phyloP scores from a whole-genome alignment of 2,888 invertebrate genomes.

The Eulithis prunata region DNA sequence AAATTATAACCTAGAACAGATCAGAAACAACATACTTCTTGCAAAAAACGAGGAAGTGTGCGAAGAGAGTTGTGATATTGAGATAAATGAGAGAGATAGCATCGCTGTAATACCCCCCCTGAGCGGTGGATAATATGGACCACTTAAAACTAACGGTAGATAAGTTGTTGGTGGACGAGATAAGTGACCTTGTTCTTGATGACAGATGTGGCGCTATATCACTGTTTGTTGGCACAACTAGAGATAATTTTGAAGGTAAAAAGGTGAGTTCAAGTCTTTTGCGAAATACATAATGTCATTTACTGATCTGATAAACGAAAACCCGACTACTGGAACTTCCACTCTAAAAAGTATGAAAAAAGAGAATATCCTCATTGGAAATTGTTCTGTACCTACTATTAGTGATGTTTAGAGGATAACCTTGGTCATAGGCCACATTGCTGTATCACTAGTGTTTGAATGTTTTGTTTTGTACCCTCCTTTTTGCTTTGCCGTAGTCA shows the following conservation, averaged over 20 bases:
- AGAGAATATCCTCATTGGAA: too few relatives aligned
- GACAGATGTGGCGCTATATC: conserved; percentile 94
- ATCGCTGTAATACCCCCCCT: conserved; percentile 97
- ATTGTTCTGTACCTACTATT: too few relatives aligned
- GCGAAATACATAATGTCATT: too few relatives aligned
- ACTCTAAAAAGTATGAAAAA: too few relatives aligned
- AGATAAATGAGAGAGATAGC: conserved; percentile 88
- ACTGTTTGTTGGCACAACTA: conserved; percentile 94
- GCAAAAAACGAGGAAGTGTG: conserved; percentile 94
- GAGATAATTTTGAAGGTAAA: conserved; percentile 92
- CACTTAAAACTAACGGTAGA: conserved; percentile 87
- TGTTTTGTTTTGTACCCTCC: too few relatives aligned
- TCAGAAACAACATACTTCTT: conserved; percentile 89
- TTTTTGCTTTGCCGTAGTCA: too few relatives aligned
- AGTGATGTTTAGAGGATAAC: too few relatives aligned
- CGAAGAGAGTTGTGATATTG: conserved; percentile 78
- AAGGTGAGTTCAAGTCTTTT: conserved; percentile 74
- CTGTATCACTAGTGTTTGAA: too few relatives aligned
- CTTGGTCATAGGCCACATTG: too few relatives aligned
- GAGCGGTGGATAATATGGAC: conserved; percentile 95
- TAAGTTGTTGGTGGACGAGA: conserved; percentile 87
- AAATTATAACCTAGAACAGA: conserved; percentile 86
- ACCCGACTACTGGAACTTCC: too few relatives aligned
- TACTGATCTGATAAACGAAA: too few relatives aligned
- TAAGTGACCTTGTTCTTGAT: conserved; percentile 87